phyloP scores from a whole-genome alignment of 2,888 invertebrate species.

The Drosophila nr. perissopoda region DNA sequence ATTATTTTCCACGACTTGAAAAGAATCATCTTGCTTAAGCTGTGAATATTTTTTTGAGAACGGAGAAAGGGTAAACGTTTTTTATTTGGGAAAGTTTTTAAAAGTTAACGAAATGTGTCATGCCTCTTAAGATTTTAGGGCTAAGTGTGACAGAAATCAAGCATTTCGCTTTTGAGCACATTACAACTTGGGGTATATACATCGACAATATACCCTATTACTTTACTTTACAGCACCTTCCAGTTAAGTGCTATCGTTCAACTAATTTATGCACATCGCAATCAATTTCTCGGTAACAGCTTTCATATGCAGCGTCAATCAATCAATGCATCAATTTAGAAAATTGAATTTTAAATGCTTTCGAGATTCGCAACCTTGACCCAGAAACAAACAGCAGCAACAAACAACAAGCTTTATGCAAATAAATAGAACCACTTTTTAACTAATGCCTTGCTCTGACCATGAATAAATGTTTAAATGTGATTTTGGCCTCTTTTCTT shows the following conservation, averaged over 20 bases:
- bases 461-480: neutral
- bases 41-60: neutral
- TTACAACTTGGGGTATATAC: neutral
- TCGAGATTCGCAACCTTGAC: constrained; percentile 10
- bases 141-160: neutral
- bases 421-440: neutral
- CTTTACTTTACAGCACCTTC: too few species aligned
- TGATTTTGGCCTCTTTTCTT: neutral
- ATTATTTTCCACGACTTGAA: neutral
- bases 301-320: constrained; percentile 4
- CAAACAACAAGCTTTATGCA: neutral
- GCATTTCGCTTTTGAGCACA: neutral
- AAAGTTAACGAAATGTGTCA: neutral
- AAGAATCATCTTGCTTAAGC: neutral
- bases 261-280: constrained; percentile 1
- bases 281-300: neutral
- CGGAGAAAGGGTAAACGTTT: neutral
- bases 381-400: neutral
- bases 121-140: neutral
- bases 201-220: neutral
- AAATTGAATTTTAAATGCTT: constrained; percentile 16
- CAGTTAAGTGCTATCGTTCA: neutral
- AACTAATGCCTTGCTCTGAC: neutral
- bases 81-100: neutral
- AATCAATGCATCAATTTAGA: constrained; percentile 15